Evolutionary conservation across 2,113 vertebrate genomes (phyloP).

Genomic region (Sylvia atricapilla): DNA sequence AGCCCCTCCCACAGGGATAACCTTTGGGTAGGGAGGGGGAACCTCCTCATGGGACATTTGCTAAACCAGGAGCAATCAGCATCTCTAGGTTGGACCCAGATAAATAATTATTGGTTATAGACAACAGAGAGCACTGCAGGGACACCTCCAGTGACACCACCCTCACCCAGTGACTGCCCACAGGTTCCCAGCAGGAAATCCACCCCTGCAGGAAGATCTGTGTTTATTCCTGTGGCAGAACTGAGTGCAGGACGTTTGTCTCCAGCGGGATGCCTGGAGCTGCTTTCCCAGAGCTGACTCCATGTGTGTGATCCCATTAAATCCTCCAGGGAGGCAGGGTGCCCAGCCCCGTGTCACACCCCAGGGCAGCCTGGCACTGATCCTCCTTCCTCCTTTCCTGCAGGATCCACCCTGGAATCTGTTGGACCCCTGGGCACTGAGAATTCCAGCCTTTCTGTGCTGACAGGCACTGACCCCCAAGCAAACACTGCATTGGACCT

Average conservation of each 20-base stretch:
- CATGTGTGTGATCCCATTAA: accelerated
- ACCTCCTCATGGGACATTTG: accelerated
- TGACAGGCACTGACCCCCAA: too few relatives aligned
- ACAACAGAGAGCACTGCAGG: neutral
- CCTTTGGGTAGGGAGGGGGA: accelerated
- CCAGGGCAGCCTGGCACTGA: neutral
- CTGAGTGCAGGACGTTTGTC: accelerated
- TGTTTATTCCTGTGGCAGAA: accelerated
- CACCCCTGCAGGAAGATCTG: neutral
- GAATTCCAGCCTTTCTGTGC: too few relatives aligned
- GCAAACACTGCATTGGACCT: too few relatives aligned
- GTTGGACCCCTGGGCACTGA: too few relatives aligned
- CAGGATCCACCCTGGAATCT: too few relatives aligned
- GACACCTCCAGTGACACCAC: accelerated
- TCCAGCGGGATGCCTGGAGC: accelerated
- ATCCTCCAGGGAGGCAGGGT: accelerated
- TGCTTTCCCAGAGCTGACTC: neutral
- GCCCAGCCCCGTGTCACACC: accelerated
- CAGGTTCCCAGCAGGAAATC: neutral
- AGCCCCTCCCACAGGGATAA: accelerated
- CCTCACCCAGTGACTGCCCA: neutral
- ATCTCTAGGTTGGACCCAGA: accelerated
- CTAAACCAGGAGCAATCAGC: accelerated
- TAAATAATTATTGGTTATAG: accelerated
- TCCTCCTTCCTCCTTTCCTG: neutral